Evolutionary conservation across 2,113 vertebrate species (phyloP), one percentile per base, ranked within the genome.

Genomic region (Hymenochirus boettgeri): DNA sequence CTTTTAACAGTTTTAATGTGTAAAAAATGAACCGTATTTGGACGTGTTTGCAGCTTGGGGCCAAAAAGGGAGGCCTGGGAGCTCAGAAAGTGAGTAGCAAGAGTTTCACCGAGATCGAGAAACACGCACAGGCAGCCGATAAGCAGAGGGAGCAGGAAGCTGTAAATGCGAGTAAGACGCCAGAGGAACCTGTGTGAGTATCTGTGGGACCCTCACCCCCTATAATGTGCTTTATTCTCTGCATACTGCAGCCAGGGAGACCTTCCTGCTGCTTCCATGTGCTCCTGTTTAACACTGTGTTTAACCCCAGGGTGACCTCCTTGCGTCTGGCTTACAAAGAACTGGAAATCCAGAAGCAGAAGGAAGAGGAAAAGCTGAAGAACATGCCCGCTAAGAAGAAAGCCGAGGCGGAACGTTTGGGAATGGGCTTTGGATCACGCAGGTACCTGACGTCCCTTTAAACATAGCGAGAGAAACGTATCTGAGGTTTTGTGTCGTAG

Each of bases 11-110:
- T n/a, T n/a, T n/a, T n/a, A n/a, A n/a, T n/a, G n/a, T n/a, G n/a
- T n/a, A n/a, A n/a, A n/a, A n/a, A n/a, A n/a, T n/a, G n/a, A n/a
- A n/a, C n/a, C n/a, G n/a, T n/a, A n/a, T n/a, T n/a, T n/a, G n/a
- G 3, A 2, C 31, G 3, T 7, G 3, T 7, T 25, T 9, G 11
- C 58, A 99, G 96, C 73, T 94, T 15, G 92, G 89, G 37, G 77
- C 85, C 64, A 98, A 91, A 67, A 99, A 94, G 70, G 90, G 86
- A 4, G 88, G 93, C 10, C 79, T 99, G 66, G 96, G 96, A 0
- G 96, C 96, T 48, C 95, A 99, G 70, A 98, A 95, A 76, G 87
- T 99, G 26, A 91, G 91, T 69, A 85, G 82, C 23, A 79, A 86
- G 23, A 91, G 80, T 71, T 99, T 99, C 75, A 92, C 75, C 1